phyloP scores from a whole-genome alignment of 1,140 invertebrate genomes.

The Hetaerina americana region DNA sequence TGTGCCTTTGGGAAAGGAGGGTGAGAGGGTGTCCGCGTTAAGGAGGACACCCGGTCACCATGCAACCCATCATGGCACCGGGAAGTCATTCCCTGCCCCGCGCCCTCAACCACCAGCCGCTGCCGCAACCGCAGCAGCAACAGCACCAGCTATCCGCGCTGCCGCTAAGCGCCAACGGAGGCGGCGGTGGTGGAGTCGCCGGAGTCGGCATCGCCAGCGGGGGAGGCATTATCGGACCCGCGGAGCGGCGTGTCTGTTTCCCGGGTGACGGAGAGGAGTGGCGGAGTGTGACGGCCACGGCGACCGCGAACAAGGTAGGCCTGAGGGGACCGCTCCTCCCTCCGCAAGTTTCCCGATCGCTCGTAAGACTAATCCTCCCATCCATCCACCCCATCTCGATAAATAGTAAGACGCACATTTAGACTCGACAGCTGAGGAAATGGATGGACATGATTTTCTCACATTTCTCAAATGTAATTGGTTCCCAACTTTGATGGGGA shows the following conservation, averaged over 20 bases:
- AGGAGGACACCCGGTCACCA: background rate
- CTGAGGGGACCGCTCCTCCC: too few relatives aligned
- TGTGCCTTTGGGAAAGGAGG: background rate
- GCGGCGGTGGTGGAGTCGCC: too few relatives aligned
- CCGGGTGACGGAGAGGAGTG: background rate
- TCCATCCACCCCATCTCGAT: too few relatives aligned
- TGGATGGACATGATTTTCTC: too few relatives aligned
- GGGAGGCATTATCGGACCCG: background rate
- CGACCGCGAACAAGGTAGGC: background rate
- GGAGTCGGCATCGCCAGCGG: background rate
- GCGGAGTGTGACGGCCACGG: background rate
- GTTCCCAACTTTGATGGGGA: too few relatives aligned
- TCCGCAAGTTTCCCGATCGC: too few relatives aligned
- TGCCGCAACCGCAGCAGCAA: background rate
- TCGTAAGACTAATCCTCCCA: too few relatives aligned
- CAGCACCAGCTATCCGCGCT: background rate
- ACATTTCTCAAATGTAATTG: too few relatives aligned
- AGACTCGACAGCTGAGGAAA: too few relatives aligned
- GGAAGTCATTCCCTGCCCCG: background rate
- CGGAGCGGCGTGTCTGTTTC: background rate
- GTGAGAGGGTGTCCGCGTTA: background rate
- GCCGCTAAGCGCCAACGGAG: background rate
- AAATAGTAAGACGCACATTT: too few relatives aligned
- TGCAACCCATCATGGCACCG: background rate
- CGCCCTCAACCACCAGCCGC: background rate